Base-by-base conservation (phyloP, 2,888 invertebrate species). In the Philereme transversata region DNA sequence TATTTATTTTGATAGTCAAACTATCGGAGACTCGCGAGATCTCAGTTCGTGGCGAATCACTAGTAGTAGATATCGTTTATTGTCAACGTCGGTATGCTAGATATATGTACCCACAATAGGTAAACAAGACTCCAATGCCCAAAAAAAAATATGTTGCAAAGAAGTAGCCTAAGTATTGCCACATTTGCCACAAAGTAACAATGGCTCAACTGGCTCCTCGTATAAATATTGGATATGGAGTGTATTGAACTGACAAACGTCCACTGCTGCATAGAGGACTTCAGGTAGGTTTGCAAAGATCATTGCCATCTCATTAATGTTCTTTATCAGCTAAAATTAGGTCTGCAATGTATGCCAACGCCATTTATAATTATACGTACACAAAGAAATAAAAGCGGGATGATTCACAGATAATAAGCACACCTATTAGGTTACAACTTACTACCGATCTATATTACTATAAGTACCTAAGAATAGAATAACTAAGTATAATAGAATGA, bases 351-450 rank as follows among this genome's bases (percentile, higher is more conserved):
- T 60, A 58, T 52, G 61, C 47, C 59, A 57, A 46, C 53, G 51
- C 34, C 50, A 54, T 67, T 57, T 61, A 51, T 43, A 35, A 57
- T 50, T 9, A 55, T 40, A 61, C 61, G 63, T 9, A 55, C 44
- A 61, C 61, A 66, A 66, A 64, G 64, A 33, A 63, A 66, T 60
- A 58, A 57, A 59, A 52, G 47, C 49, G 41, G 43, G 52, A 64
- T 68, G 61, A 68, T 61, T 62, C 57, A 68, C 57, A 36, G 8
- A 45, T 50, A 22, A 22, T 22, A 22, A 22, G 22, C 22, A 22
- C 22, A 22, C 22, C 40, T 63, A 71, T 62, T n/a, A 49, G 22
- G 47, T 33, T 36, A 54, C 11, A 36, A 57, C 22, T 11, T 5
- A 50, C 11, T 40, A 6, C 40, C 8, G 5, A 40, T 4, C 6